Evolutionary conservation across 2,113 vertebrate genomes (phyloP), one percentile per base, ranked within the genome.

Genomic region (Hyperopisus bebe): DNA sequence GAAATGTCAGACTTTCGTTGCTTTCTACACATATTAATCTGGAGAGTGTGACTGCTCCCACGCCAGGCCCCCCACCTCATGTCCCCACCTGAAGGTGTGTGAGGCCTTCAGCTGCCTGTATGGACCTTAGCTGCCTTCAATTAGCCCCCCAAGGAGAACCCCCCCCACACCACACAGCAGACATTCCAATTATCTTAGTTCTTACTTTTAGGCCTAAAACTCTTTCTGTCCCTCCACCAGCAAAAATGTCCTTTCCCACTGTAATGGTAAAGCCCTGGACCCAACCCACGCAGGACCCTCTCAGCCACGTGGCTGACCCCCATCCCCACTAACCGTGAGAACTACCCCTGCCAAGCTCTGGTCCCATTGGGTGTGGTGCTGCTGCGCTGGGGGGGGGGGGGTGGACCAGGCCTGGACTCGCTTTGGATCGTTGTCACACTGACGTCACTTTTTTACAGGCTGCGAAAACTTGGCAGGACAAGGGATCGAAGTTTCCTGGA

Each of bases 401-500:
- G 53, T 90, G 90, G 50, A 2, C 55, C 51, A 42, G 46, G 17
- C 48, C 90, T 91, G 88, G 58, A 86, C 90, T 47, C 70, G 39
- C 10, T 17, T 50, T 91, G 88, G 80, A 90, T 92, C 89, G 90
- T 88, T 90, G 92, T 93, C 88, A 88, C 89, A 90, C 86, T 94
- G 92, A 94, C 93, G 92, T 94, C 90, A 93, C 92, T 88, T 91
- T 88, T 91, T 91, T 91, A 92, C 70, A 92, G 42, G 92, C 89
- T 93, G 91, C 77, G 80, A 58, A 90, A 86, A 86, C 90, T 91
- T 92, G 90, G 92, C 94, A 94, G 94, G 92, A 35, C 87, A 89
- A 90, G 93, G 91, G 93, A 94, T 94, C 90, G 92, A 89, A 92
- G 92, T 93, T 93, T 94, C 90, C 47, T 88, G 92, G 94, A 94